Evolutionary conservation across 2,888 invertebrate species (phyloP).

Genomic region (Cephus pulcher): DNA sequence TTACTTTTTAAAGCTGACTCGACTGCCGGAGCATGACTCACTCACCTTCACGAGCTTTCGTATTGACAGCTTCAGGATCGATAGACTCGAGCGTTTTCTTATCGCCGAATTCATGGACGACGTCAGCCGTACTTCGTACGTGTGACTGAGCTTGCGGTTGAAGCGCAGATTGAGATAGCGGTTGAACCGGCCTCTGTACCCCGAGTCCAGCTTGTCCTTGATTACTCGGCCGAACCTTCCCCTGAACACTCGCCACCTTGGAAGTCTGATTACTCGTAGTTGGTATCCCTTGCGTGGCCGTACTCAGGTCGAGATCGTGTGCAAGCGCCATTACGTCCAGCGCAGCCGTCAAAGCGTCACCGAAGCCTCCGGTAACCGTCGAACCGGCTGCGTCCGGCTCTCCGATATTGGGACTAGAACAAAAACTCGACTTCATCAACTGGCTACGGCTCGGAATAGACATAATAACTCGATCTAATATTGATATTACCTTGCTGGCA

Average conservation of each 20-base stretch:
- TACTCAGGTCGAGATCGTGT: conserved; percentile 75
- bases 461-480: background rate
- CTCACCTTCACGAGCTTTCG: conserved; percentile 3
- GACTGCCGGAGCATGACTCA: conserved; percentile 1
- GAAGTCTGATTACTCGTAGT: conserved; percentile 33
- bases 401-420: conserved; percentile 34
- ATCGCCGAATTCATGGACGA: conserved; percentile 26
- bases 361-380: conserved; percentile 65
- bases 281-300: conserved; percentile 50
- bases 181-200: background rate
- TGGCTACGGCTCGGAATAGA: background rate
- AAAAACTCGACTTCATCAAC: background rate
- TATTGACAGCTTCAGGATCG: background rate
- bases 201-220: conserved; percentile 2
- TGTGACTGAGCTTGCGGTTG: background rate
- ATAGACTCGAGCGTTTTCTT: conserved; percentile 31
- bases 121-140: background rate
- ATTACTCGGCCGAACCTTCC: conserved; percentile 22
- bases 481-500: conserved; percentile 69
- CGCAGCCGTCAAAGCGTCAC: conserved; percentile 78
- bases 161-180: background rate
- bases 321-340: conserved; percentile 88
- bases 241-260: conserved; percentile 15
- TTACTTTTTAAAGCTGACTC: conserved; percentile 30
- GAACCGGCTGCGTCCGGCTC: conserved; percentile 36